Conservation (phyloP, 2,797 vertebrate species). For the Anisognathus igniventris region DNA sequence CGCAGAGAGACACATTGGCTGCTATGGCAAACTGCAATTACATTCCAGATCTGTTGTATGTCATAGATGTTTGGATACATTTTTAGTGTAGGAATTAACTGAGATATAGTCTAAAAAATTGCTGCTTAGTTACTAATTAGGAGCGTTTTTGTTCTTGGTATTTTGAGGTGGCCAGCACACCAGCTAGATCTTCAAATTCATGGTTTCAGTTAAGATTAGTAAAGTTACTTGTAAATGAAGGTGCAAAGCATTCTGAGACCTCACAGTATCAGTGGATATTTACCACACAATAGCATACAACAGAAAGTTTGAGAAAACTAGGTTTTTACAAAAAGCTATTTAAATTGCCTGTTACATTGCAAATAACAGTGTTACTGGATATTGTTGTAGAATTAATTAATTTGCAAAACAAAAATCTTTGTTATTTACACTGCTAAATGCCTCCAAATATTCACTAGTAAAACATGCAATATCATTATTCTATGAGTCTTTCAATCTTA, state of each 20-base stretch:
- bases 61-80: neutral
- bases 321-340: neutral
- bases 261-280: constrained; percentile 29
- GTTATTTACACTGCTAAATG: neutral
- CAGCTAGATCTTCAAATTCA: neutral
- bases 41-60: constrained; percentile 1
- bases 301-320: neutral
- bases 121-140: neutral
- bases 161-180: neutral
- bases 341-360: constrained; percentile 17
- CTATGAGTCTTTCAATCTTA: neutral
- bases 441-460: neutral
- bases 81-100: constrained; percentile 51
- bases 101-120: constrained; percentile 5
- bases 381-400: constrained; percentile 35
- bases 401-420: neutral
- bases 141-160: neutral
- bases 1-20: neutral
- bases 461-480: neutral
- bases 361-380: neutral
- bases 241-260: neutral
- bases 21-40: neutral
- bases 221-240: neutral
- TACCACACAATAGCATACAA: constrained; percentile 8
- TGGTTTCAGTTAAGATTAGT: neutral